phyloP scores from a whole-genome alignment of 2,888 invertebrate species.

The Phyto melanocephala region DNA sequence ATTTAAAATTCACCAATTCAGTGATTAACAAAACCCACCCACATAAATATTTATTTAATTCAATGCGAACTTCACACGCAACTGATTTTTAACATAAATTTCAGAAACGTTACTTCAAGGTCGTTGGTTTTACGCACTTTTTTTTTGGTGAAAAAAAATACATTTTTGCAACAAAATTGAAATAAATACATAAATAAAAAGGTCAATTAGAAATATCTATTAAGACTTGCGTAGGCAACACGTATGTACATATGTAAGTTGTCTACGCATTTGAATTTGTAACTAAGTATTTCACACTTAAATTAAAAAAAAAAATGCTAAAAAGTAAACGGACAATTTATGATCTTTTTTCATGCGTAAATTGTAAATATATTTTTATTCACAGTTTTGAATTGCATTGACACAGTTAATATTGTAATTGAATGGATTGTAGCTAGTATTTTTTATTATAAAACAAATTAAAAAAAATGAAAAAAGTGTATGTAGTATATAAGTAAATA shows the following conservation, averaged over 20 bases:
- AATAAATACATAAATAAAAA: not conserved
- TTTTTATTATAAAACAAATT: not conserved
- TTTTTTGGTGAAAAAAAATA: too few species aligned
- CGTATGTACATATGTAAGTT: not conserved
- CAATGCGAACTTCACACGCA: constrained; percentile 27
- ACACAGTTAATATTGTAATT: constrained; percentile 50
- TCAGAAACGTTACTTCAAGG: constrained; percentile 44
- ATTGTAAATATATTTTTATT: constrained; percentile 33
- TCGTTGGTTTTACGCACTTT: constrained; percentile 43
- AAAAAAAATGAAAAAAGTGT: not conserved
- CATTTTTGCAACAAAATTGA: constrained; percentile 19
- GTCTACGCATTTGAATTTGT: constrained; percentile 54
- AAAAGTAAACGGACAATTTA: constrained; percentile 33
- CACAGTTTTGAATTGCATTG: constrained; percentile 54
- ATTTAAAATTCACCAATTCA: too few species aligned
- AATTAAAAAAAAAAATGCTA: not conserved
- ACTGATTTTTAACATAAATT: constrained; percentile 42
- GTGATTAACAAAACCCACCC: too few species aligned
- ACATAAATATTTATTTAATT: not conserved
- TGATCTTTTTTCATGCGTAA: constrained; percentile 56
- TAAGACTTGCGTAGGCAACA: not conserved
- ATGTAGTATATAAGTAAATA: too few species aligned
- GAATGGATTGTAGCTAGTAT: constrained; percentile 24
- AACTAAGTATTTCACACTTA: constrained; percentile 39
- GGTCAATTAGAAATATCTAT: constrained; percentile 4